Conservation (phyloP, 2,113 vertebrate genomes). For the Turdus rufiventris region DNA sequence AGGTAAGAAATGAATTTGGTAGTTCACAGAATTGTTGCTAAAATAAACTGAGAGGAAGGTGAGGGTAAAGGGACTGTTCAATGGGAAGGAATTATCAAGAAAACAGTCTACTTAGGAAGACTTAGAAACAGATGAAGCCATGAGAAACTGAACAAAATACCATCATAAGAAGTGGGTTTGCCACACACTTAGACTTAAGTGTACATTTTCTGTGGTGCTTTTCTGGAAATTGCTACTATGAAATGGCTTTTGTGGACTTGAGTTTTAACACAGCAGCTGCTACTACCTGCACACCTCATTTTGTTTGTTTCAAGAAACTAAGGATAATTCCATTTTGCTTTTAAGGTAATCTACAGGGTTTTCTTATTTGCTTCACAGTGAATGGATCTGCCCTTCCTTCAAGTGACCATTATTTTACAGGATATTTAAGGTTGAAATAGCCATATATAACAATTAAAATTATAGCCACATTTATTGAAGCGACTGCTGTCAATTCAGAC, state of each 20-base stretch:
- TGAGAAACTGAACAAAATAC: background rate
- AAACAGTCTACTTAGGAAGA: background rate
- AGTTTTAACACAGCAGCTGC: background rate
- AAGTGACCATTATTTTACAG: background rate
- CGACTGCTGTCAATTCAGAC: background rate
- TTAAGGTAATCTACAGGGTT: rapidly evolving
- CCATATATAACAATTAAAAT: background rate
- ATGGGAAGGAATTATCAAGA: background rate
- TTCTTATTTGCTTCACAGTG: background rate
- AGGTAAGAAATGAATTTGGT: background rate
- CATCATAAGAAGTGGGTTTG: background rate
- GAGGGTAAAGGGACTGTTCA: background rate
- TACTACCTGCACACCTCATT: background rate
- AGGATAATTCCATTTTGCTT: background rate
- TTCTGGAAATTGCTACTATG: background rate
- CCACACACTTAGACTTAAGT: background rate
- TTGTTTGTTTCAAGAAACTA: background rate
- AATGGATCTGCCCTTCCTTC: background rate
- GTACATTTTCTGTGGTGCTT: background rate
- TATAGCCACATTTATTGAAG: background rate
- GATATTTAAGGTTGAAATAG: background rate
- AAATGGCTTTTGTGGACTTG: background rate
- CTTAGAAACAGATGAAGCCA: background rate
- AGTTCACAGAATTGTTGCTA: background rate
- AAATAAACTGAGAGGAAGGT: background rate